Evolutionary conservation across 2,888 invertebrate genomes (phyloP).

Genomic region (Caenorhabditis sp.): DNA sequence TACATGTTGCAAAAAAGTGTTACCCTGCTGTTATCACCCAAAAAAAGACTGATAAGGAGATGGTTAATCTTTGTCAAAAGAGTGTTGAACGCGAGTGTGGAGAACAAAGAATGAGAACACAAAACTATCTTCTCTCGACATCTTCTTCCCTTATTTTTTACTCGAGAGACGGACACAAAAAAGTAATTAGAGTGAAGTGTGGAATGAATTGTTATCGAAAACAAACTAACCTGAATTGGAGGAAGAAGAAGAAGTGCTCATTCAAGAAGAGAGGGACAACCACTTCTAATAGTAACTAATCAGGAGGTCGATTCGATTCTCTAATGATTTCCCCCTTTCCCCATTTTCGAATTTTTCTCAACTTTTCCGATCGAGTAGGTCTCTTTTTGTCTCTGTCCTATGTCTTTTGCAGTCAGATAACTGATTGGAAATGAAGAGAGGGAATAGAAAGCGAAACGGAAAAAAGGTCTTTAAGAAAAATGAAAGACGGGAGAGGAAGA

Average conservation of each 20-base stretch:
- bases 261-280: constrained; percentile 9
- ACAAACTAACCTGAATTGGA: constrained; percentile 36
- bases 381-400: constrained; percentile 20
- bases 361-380: constrained; percentile 47
- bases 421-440: constrained; percentile 34
- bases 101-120: constrained; percentile 37
- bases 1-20: constrained; percentile 18
- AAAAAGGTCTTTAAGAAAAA: constrained; percentile 9
- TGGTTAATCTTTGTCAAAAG: constrained; percentile 38
- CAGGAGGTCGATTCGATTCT: constrained; percentile 11
- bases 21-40: no score
- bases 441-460: constrained; percentile 8
- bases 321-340: constrained; percentile 26
- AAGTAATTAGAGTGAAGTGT: constrained; percentile 1
- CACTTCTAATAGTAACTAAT: constrained; percentile 26
- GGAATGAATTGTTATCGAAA: neutral
- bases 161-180: neutral
- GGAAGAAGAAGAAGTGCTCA: constrained; percentile 26
- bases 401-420: constrained; percentile 40
- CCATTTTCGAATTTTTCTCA: constrained; percentile 2
- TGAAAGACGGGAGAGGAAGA: neutral
- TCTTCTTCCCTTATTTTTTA: neutral
- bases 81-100: constrained; percentile 43
- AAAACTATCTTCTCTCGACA: constrained; percentile 13
- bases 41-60: constrained; percentile 16